These are phyloP conservation scores for Corythaeola cristata DNA, from an alignment of 2,113 vertebrate genomes.

Conservation along the genomic window DNA sequence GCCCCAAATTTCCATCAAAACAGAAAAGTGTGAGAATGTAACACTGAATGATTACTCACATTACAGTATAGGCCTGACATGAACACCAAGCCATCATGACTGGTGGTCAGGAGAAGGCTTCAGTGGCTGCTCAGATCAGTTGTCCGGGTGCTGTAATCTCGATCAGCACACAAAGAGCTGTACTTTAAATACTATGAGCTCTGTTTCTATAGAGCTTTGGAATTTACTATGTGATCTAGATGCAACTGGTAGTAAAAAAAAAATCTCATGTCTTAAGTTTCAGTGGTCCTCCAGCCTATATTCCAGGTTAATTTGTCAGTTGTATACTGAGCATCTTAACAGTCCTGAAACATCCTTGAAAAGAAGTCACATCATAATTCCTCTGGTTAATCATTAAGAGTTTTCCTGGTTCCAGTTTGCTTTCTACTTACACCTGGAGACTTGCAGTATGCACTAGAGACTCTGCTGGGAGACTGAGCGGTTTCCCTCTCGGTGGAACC, in stretches of 20 bases:
- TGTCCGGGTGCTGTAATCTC: not conserved
- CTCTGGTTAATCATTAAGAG: not conserved
- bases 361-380: not conserved
- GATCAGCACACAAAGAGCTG: not conserved
- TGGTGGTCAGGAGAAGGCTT: not conserved
- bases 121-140: not conserved
- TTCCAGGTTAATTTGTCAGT: not conserved
- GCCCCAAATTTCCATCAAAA: constrained; percentile 8
- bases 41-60: not conserved
- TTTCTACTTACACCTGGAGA: not conserved
- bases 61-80: not conserved
- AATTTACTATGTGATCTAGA: not conserved
- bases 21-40: not conserved
- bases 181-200: not conserved
- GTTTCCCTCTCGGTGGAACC: not conserved
- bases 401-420: not conserved
- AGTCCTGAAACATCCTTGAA: not conserved
- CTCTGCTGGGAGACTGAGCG: not conserved
- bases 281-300: not conserved
- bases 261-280: not conserved
- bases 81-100: not conserved
- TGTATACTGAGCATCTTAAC: not conserved
- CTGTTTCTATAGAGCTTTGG: not conserved
- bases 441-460: not conserved
- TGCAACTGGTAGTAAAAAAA: not conserved